A percentile compares a stretch with the other conserved stretches of the same genome.
Evolutionary conservation across 2,888 invertebrate species (phyloP).

Genomic region (Psococerastis gibbosa): DNA sequence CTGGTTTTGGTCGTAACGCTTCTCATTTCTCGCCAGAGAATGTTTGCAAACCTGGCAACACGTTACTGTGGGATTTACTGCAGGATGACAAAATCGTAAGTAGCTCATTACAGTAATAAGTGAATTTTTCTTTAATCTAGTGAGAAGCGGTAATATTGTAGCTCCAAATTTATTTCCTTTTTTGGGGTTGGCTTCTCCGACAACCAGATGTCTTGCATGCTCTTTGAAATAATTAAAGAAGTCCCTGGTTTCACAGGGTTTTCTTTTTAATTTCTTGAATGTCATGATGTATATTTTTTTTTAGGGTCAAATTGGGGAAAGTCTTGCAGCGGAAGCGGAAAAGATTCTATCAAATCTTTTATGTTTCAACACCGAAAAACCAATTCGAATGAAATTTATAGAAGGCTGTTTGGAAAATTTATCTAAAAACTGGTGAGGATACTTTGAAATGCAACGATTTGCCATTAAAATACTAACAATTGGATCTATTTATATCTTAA

Average conservation of each 20-base stretch:
- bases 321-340: constrained; percentile 81
- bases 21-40: constrained; percentile 41
- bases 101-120: too few relatives aligned
- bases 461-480: too few relatives aligned
- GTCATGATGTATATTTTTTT: constrained; percentile 19
- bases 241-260: constrained; percentile 4
- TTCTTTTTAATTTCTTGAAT: constrained; percentile 10
- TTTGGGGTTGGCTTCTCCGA: too few relatives aligned
- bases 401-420: constrained; percentile 85
- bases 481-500: too few relatives aligned
- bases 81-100: constrained; percentile 78
- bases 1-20: constrained; percentile 21
- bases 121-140: too few relatives aligned
- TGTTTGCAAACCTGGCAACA: constrained; percentile 81
- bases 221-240: too few relatives aligned
- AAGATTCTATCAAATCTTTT: constrained; percentile 76
- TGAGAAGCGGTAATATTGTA: too few relatives aligned
- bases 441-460: too few relatives aligned
- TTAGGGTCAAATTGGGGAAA: constrained; percentile 70
- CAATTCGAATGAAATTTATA: constrained; percentile 83
- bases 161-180: too few relatives aligned
- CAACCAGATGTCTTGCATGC: too few relatives aligned
- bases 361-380: constrained; percentile 76
- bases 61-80: constrained; percentile 81
- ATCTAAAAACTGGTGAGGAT: constrained; percentile 52